Evolutionary conservation across 2,113 vertebrate species (phyloP).

Genomic region (Ellobius talpinus): DNA sequence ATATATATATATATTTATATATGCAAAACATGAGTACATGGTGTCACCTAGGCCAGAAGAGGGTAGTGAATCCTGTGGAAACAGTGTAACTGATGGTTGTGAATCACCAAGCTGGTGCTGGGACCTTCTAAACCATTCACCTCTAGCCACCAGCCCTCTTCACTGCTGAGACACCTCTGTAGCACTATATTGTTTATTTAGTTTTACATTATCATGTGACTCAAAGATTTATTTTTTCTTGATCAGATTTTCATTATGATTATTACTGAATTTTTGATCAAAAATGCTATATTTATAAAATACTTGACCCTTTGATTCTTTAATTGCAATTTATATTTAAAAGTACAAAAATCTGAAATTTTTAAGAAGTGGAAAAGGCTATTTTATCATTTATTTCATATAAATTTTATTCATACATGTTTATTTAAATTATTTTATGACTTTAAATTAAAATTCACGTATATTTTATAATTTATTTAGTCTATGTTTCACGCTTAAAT

Average conservation of each 20-base stretch:
- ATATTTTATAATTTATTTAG: neutral
- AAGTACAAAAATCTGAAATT: neutral
- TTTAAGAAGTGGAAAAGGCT: neutral
- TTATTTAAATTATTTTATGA: neutral
- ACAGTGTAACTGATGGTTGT: neutral
- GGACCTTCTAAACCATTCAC: neutral
- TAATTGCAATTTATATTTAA: neutral
- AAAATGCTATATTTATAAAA: neutral
- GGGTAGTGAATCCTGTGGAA: neutral
- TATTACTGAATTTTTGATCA: neutral
- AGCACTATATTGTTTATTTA: neutral
- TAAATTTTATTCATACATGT: neutral
- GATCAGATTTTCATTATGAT: neutral
- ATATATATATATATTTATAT: neutral
- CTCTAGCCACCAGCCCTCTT: neutral
- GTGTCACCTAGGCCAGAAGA: neutral
- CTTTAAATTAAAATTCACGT: neutral
- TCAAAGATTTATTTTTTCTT: neutral
- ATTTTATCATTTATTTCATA: neutral
- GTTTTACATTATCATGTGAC: neutral
- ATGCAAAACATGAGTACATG: neutral
- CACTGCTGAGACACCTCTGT: neutral
- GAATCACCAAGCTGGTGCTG: too few species aligned
- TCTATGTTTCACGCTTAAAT: neutral
- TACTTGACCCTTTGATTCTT: neutral